Conservation (phyloP, 2,797 vertebrate genomes). For the Vespertilio murinus region DNA sequence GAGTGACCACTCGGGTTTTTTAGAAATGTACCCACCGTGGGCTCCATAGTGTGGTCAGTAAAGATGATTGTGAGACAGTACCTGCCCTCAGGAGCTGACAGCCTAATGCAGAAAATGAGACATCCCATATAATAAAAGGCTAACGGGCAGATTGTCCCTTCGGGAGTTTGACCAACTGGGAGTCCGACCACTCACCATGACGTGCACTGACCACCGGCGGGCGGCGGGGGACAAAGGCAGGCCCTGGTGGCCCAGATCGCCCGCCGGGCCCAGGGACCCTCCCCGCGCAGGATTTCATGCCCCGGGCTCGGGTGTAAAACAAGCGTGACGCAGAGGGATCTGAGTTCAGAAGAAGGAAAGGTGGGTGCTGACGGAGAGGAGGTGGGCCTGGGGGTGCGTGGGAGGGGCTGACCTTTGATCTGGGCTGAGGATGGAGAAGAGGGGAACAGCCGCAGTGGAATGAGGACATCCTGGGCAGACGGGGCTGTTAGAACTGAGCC, state of each 20-base stretch:
- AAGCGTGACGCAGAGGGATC: not conserved
- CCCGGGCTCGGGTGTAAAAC: no score
- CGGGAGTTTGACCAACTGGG: no score
- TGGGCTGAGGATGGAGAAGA: not conserved
- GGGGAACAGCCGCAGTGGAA: fast-evolving
- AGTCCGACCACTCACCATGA: no score
- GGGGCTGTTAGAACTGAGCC: fast-evolving
- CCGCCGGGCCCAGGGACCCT: no score
- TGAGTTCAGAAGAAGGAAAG: not conserved
- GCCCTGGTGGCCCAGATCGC: no score
- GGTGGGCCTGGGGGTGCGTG: no score
- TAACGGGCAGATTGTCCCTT: no score
- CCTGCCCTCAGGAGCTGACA: not conserved
- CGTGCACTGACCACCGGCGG: no score
- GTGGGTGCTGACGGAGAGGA: not conserved
- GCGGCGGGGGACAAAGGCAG: no score
- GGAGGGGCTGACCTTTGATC: not conserved
- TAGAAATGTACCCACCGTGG: not conserved
- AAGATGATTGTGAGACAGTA: not conserved
- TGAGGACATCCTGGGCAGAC: fast-evolving
- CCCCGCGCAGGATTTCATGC: no score
- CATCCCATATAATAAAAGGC: no score
- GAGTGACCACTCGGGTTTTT: not conserved
- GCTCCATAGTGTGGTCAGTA: not conserved
- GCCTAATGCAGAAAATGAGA: not conserved